These are phyloP conservation scores for Anorthoa munda DNA, from an alignment of 2,888 invertebrate genomes.

Conservation along the genomic window DNA sequence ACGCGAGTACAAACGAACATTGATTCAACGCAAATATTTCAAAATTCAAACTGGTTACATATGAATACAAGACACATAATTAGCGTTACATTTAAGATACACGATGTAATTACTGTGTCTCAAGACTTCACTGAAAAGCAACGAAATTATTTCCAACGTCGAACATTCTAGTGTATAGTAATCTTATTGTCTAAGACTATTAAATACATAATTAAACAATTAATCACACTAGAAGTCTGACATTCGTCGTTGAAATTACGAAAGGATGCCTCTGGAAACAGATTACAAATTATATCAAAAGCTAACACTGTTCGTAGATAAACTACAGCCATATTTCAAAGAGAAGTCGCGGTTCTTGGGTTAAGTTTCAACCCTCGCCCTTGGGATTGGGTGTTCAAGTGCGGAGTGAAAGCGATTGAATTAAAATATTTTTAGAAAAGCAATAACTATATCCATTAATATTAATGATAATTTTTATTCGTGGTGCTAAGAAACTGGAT, in stretches of 20 bases:
- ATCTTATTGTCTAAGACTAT: too few species aligned
- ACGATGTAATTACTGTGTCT: conserved; percentile 28
- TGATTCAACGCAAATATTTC: neutral
- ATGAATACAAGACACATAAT: conserved; percentile 14
- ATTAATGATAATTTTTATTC: too few species aligned
- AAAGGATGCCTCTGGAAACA: conserved; percentile 67
- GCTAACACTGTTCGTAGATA: conserved; percentile 69
- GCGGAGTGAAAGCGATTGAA: conserved; percentile 5
- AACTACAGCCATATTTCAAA: conserved; percentile 78
- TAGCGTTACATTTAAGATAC: conserved; percentile 4
- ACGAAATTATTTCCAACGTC: conserved; percentile 17
- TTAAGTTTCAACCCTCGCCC: conserved; percentile 73
- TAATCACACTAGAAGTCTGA: conserved; percentile 47
- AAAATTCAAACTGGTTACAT: neutral
- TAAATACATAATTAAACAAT: conserved; percentile 48
- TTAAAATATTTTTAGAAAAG: neutral
- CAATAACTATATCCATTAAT: too few species aligned
- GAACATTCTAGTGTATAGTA: conserved; percentile 27
- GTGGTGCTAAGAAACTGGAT: too few species aligned
- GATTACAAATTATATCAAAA: conserved; percentile 75
- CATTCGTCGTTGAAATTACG: conserved; percentile 66
- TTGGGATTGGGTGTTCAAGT: conserved; percentile 44
- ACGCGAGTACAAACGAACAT: neutral
- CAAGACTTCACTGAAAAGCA: conserved; percentile 17
- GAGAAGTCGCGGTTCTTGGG: conserved; percentile 72